Evolutionary conservation across 2,888 invertebrate genomes (phyloP).

Genomic region (Euplexia lucipara): DNA sequence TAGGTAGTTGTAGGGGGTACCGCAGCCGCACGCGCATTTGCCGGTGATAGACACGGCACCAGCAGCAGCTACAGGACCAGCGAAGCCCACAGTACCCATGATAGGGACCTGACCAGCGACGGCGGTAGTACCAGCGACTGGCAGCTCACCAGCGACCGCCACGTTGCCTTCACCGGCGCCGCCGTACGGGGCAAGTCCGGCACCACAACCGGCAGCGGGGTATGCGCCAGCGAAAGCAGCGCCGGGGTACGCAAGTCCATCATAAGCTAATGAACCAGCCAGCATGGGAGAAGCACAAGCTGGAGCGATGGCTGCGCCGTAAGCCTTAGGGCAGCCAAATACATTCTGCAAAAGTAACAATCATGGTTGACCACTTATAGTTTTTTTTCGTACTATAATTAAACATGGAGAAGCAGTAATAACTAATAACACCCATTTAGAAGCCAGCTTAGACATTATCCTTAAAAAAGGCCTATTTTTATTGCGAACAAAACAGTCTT

Average conservation of each 20-base stretch:
- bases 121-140: slow-evolving; percentile 70
- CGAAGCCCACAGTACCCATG: neutral
- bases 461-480: no score
- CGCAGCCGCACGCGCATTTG: slow-evolving; percentile 65
- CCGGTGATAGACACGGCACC: slow-evolving; percentile 75
- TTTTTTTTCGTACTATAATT: no score
- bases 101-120: slow-evolving; percentile 67
- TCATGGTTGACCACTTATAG: neutral
- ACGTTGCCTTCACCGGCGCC: slow-evolving; percentile 68
- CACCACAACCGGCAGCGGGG: slow-evolving; percentile 34
- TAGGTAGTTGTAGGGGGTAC: neutral
- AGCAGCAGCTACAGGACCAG: slow-evolving; percentile 64
- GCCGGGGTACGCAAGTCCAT: slow-evolving; percentile 15
- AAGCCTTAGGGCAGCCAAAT: slow-evolving; percentile 12
- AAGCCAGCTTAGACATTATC: no score
- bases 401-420: neutral
- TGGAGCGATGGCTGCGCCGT: slow-evolving; percentile 21
- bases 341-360: neutral
- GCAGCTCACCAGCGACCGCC: slow-evolving; percentile 70
- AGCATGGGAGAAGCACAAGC: slow-evolving; percentile 13
- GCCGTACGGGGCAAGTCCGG: slow-evolving; percentile 63
- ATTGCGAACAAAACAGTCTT: no score
- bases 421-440: neutral
- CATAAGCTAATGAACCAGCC: slow-evolving; percentile 22
- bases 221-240: slow-evolving; percentile 28